A percentile compares a stretch with the other conserved stretches of the same genome.
Evolutionary conservation across 2,113 vertebrate species (phyloP).

Genomic region (Datnioides undecimradiatus): DNA sequence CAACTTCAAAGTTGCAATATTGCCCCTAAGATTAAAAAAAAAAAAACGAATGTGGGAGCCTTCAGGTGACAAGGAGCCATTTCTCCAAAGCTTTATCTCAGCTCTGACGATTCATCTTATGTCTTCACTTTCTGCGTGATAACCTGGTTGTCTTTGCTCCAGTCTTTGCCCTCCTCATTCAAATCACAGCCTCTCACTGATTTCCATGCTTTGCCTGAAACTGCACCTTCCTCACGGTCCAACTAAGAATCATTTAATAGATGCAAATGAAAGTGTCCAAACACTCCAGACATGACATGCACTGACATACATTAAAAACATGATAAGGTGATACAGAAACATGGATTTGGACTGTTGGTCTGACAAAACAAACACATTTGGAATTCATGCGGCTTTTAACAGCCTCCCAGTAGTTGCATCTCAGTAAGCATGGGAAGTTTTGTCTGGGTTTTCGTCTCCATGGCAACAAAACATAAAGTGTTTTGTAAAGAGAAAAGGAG

Average conservation of each 20-base stretch:
- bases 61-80: background rate
- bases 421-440: slow-evolving; percentile 48
- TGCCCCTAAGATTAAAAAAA: background rate
- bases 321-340: too few species aligned
- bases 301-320: background rate
- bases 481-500: slow-evolving; percentile 52
- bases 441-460: slow-evolving; percentile 59
- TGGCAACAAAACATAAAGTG: slow-evolving; percentile 65
- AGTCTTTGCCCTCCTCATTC: background rate
- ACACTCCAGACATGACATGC: too few species aligned
- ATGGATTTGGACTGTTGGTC: too few species aligned
- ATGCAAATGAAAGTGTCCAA: background rate
- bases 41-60: background rate
- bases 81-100: background rate
- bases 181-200: background rate
- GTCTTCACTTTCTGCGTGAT: too few species aligned
- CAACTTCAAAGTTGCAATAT: background rate
- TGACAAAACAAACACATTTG: too few species aligned
- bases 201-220: background rate
- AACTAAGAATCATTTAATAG: background rate
- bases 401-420: slow-evolving; percentile 39
- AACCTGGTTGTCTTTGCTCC: too few species aligned
- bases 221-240: background rate
- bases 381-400: slow-evolving; percentile 19
- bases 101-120: background rate